Evolutionary conservation across 2,113 vertebrate genomes (phyloP), one percentile per base, ranked within the genome.

Genomic region (Pionites leucogaster): DNA sequence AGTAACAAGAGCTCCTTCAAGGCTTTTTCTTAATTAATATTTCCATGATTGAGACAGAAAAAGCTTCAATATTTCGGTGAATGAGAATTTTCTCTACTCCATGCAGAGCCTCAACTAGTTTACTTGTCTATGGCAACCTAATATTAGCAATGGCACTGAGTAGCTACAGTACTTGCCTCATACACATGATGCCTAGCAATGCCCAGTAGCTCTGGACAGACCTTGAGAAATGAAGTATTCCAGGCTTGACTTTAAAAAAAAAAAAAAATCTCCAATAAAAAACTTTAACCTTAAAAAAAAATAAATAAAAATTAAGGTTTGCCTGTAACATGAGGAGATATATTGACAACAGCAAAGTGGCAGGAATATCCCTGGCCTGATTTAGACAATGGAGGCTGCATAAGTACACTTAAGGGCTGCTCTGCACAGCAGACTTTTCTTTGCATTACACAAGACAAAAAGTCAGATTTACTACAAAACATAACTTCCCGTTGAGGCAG

Each of bases 131-230:
- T 24, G 28, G 39, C 55, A 57, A 33, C 55, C 35, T 42, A 55
- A 27, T 15, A 42, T 6, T 7, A 69, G 39, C 57, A 47, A n/a
- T 20, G 13, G 42, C 22, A 75, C n/a, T 10, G 7, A 76, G 29
- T 5, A 62, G 35, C 50, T 65, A 52, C 27, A 93, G 52, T n/a
- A 71, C 37, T 20, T 57, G 39, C 12, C 37, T 68, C 65, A 64
- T 23, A 53, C 7, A 35, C 1, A 0, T 0, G 1, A 79, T 13
- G 28, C 29, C 28, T 7, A 15, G 31, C 28, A 75, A 37, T 20
- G 17, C 47, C 23, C 41, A 52, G 52, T 7, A 80, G 46, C 55
- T 78, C 69, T 53, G 37, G 24, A 10, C 57, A 86, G n/a, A 79
- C 25, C 57, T 50, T 55, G 13, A 35, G 24, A 49, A 79, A 68